phyloP scores from a whole-genome alignment of 1,140 invertebrate genomes.

The Bombus waltoni region DNA sequence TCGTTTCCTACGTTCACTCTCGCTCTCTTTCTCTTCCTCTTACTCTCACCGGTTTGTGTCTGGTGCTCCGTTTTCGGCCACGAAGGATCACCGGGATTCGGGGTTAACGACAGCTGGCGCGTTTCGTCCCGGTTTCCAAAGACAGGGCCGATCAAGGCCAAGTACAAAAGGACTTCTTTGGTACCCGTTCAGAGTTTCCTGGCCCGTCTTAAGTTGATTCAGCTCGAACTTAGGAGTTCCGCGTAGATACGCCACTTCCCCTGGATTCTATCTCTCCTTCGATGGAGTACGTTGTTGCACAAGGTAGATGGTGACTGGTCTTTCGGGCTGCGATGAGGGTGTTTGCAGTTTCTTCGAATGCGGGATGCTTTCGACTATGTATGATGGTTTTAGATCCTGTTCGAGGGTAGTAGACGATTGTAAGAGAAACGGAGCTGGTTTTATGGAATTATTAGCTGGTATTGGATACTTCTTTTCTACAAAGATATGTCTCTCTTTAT shows the following conservation, averaged over 20 bases:
- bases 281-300: not conserved
- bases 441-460: not conserved
- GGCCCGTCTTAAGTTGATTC: slow-evolving; percentile 12
- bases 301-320: not conserved
- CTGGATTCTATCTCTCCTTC: not conserved
- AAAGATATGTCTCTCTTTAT: not conserved
- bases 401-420: not conserved
- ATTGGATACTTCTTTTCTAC: not conserved
- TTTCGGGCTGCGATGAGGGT: not conserved
- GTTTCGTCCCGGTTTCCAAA: slow-evolving; percentile 60
- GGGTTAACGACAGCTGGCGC: slow-evolving; percentile 66
- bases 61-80: slow-evolving; percentile 59
- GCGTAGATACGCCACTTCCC: not conserved
- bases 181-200: slow-evolving; percentile 27
- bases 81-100: slow-evolving; percentile 64
- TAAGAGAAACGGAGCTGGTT: not conserved
- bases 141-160: slow-evolving; percentile 60
- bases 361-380: not conserved
- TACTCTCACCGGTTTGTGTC: slow-evolving; percentile 1
- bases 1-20: slow-evolving; percentile 60
- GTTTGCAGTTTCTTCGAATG: not conserved
- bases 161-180: slow-evolving; percentile 55
- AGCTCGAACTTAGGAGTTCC: slow-evolving; percentile 31
- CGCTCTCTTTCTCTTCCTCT: slow-evolving; percentile 19
- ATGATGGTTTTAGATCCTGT: not conserved